Evolutionary conservation across 1,140 invertebrate species (phyloP).

Genomic region (Pteromalus puparum): DNA sequence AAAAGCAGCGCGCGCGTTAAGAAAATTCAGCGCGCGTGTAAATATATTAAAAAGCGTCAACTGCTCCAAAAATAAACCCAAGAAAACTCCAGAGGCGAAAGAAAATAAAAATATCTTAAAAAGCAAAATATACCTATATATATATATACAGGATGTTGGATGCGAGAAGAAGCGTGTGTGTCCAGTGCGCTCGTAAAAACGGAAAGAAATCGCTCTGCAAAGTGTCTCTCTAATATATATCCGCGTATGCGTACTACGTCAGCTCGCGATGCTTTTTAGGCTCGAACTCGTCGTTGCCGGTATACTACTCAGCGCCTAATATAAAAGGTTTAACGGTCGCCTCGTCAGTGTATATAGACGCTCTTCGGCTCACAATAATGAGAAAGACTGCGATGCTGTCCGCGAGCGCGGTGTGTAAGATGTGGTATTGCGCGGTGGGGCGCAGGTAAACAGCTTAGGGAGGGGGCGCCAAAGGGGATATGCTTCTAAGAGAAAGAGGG

Average conservation of each 20-base stretch:
- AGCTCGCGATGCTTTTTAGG: conserved; percentile 38
- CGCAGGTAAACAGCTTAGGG: conserved; percentile 11
- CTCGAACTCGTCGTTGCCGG: conserved; percentile 1
- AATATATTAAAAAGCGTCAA: no score
- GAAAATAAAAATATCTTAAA: no score
- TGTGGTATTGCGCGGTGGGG: conserved; percentile 6
- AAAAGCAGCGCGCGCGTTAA: neutral
- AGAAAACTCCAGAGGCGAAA: no score
- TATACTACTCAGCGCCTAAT: conserved; percentile 22
- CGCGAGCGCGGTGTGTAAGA: neutral
- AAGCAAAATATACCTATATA: no score
- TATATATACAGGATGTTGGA: no score
- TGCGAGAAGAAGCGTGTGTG: neutral
- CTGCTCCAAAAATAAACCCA: no score
- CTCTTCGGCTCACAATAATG: neutral
- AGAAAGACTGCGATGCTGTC: neutral
- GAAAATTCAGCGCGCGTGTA: neutral
- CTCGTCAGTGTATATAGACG: neutral
- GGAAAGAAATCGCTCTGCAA: neutral
- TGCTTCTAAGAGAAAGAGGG: neutral
- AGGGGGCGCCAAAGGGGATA: neutral
- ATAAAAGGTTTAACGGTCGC: conserved; percentile 17
- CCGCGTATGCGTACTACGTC: neutral
- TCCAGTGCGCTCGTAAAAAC: neutral
- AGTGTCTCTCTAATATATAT: no score